Conservation (phyloP, 2,888 invertebrate genomes). For the Tinea pellionella region DNA sequence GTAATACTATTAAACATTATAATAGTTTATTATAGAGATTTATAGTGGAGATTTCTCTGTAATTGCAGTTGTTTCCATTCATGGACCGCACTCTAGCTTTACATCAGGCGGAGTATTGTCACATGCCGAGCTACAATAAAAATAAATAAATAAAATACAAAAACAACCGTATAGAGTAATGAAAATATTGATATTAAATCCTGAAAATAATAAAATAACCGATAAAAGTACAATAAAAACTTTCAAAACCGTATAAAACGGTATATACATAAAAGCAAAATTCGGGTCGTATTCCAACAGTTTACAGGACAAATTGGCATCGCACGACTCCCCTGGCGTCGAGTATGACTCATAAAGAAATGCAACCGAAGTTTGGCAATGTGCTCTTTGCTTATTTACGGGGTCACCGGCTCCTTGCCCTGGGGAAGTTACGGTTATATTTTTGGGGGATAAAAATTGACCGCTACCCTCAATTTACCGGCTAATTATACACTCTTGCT, state of each 20-base stretch:
- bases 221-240: constrained; percentile 5
- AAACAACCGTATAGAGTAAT: neutral
- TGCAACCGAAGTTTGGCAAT: constrained; percentile 54
- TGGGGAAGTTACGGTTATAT: neutral
- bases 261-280: constrained; percentile 11
- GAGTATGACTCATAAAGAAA: constrained; percentile 40
- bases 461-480: neutral
- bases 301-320: constrained; percentile 11
- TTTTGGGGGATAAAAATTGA: constrained; percentile 9
- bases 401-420: constrained; percentile 15
- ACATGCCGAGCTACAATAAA: no score
- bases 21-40: no score
- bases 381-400: constrained; percentile 58
- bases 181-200: neutral
- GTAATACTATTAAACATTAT: no score
- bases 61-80: no score
- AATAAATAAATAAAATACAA: no score
- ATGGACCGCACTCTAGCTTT: no score
- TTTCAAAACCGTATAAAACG: constrained; percentile 7
- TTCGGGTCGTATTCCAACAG: constrained; percentile 8
- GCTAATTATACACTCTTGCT: neutral
- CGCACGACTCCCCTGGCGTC: constrained; percentile 1
- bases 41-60: no score
- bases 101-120: no score
- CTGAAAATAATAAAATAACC: neutral